Base-by-base conservation (phyloP, 2,888 invertebrate species). In the Byasa hedistus region DNA sequence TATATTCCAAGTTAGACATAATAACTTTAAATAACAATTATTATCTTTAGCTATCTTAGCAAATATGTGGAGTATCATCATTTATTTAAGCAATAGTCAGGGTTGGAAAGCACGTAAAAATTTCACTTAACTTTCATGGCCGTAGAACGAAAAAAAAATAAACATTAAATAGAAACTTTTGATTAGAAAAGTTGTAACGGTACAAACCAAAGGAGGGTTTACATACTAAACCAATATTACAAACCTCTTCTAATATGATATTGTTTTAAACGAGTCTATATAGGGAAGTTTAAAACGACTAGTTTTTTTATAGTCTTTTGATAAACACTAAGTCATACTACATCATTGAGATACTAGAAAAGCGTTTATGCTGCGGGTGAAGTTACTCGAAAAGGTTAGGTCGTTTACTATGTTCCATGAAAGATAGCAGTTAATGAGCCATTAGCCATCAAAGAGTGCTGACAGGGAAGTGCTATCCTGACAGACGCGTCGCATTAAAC, bases 401-500 rank as follows among this genome's bases (percentile, higher is more conserved):
- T 27, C 21, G 51, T 24, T 52, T 39, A 21, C 24, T 24, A 56
- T 63, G 39, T 39, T 12, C 39, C 51, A 59, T 59, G 55, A 63
- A 63, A 60, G 36, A 59, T 56, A 51, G 54, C 44, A 19, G 19
- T 51, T 58, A 66, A 62, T 55, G 52, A 12, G 44, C 12, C 59
- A 67, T 67, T 59, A 56, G 66, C 66, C 62, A 67, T 67, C 66
- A 63, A 63, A 58, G 55, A 32, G 27, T 48, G 63, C 54, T 48
- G 57, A 61, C 48, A 22, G 21, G n/a, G 59, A 56, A 62, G 54
- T 44, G 27, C n/a, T 27, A 57, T 48, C 23, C 32, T 22, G 32
- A 23, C 24, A 48, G 51, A 56, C n/a, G 21, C 24, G 39, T 10
- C 55, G 55, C 52, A 52, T 55, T 60, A 59, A 51, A 44, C n/a